Evolutionary conservation across 2,797 vertebrate genomes (phyloP), one percentile per base, ranked within the genome.

Genomic region (Anguilla anguilla): DNA sequence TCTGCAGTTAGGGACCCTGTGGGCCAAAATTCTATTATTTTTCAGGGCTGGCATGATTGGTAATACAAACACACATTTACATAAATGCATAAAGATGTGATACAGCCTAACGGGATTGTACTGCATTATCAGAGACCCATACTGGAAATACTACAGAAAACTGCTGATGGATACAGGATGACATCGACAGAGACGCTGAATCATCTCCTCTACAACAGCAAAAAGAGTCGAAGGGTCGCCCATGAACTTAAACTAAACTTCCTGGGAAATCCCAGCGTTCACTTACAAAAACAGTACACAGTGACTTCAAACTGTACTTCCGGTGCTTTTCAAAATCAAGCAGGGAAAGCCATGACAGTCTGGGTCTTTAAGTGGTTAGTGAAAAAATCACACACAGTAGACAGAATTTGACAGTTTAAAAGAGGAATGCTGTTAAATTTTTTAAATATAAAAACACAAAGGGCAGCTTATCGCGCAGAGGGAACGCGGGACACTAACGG

Each of bases 401-500:
- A 19, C 22, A 1, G 15, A 61, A 61, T 61, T 17, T 61, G 59
- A 61, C 17, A 4, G 17, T 61, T 61, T 5, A 25, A 25, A 25
- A 22, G 17, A 2, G 59, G 59, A 25, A 25, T 17, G 13, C 19
- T 0, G 59, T 61, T 39, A 2, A 39, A 39, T 39, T 39, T 39
- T 39, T 39, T 39, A 39, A 39, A 39, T 39, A 39, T 39, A 25
- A 61, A 19, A 25, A 19, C 2, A 61, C 19, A 61, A 61, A 61
- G 59, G 25, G 67, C 25, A 7, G 28, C 22, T 1, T 7, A 84
- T 11, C 51, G n/a, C n/a, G 31, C 11, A 15, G 6, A 13, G 28
- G 19, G 25, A 46, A 31, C 74, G 61, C 15, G 51, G 51, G 67
- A 88, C 86, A 96, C 99, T 98, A 95, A 99, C 99, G 98, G 94